Percentiles rank a stretch among this genome's conserved stretches.
Evolutionary conservation across 2,113 vertebrate genomes (phyloP).

Genomic region (Syngnathus scovelli): DNA sequence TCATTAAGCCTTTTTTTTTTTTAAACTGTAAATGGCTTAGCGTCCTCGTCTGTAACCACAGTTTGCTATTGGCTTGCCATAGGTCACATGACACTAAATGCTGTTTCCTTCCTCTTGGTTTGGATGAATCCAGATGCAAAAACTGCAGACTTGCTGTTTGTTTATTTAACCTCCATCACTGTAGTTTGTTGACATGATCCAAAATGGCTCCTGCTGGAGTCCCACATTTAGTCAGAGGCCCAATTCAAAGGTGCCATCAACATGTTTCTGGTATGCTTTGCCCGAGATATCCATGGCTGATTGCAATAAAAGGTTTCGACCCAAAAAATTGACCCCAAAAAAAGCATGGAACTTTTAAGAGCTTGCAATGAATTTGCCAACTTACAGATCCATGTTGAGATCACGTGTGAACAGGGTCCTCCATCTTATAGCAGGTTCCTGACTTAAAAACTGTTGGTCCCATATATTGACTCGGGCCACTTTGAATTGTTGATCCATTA

Average conservation of each 20-base stretch:
- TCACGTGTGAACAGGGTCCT: background rate
- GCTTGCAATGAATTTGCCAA: background rate
- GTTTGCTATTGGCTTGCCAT: slow-evolving; percentile 13
- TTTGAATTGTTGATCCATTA: slow-evolving; percentile 17
- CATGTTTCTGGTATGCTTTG: background rate
- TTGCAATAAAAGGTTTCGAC: background rate
- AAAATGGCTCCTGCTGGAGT: slow-evolving; percentile 39
- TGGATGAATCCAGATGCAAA: slow-evolving; percentile 18
- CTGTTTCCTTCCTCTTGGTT: slow-evolving; percentile 1
- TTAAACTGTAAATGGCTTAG: background rate
- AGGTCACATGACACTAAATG: slow-evolving; percentile 16
- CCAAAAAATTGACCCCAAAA: background rate
- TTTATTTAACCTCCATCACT: slow-evolving; percentile 15
- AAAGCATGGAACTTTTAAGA: background rate
- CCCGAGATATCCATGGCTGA: background rate
- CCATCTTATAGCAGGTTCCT: slow-evolving; percentile 8
- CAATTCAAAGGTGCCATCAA: background rate
- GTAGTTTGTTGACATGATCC: slow-evolving; percentile 24
- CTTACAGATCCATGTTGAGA: background rate
- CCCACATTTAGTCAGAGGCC: slow-evolving; percentile 7
- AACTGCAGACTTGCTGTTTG: slow-evolving; percentile 27
- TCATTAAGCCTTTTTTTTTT: slow-evolving; percentile 4
- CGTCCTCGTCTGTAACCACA: slow-evolving; percentile 16
- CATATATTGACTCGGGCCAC: slow-evolving; percentile 13
- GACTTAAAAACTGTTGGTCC: slow-evolving; percentile 42